These are phyloP conservation scores for Pomatorhinus ruficollis DNA, from an alignment of 2,113 vertebrate species.

Conservation along the genomic window DNA sequence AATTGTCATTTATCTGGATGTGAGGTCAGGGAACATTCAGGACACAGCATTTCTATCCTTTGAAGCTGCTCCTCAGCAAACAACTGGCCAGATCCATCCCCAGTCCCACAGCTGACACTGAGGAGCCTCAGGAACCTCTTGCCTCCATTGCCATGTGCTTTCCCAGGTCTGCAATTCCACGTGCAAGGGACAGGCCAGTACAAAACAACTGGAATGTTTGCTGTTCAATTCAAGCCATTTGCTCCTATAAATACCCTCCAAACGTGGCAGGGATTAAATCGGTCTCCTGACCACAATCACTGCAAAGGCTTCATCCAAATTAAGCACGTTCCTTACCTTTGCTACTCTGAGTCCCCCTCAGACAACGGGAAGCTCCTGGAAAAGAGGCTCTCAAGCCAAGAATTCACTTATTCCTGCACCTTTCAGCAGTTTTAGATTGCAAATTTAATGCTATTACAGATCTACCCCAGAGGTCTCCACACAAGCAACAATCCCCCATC, in stretches of 20 bases:
- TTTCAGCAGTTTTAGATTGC: not conserved
- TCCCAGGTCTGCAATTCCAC: not conserved
- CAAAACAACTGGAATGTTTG: not conserved
- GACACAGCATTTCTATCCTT: not conserved
- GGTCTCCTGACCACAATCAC: not conserved
- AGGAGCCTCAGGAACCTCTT: not conserved
- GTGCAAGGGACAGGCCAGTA: not conserved
- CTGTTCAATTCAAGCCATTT: not conserved
- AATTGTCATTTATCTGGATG: not conserved
- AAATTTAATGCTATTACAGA: not conserved
- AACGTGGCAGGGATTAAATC: not conserved
- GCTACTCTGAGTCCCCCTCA: not conserved
- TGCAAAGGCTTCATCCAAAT: not conserved
- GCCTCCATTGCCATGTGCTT: fast-evolving
- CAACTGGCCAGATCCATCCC: not conserved
- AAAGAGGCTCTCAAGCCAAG: not conserved
- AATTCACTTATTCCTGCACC: not conserved
- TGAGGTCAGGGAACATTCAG: not conserved
- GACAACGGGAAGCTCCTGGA: not conserved
- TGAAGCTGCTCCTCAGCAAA: not conserved
- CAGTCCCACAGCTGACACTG: fast-evolving
- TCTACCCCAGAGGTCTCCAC: not conserved
- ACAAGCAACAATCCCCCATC: not conserved
- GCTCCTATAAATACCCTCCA: not conserved
- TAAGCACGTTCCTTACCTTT: fast-evolving